Conservation (phyloP, 1,140 invertebrate genomes). For the Neuroterus valhalla region DNA sequence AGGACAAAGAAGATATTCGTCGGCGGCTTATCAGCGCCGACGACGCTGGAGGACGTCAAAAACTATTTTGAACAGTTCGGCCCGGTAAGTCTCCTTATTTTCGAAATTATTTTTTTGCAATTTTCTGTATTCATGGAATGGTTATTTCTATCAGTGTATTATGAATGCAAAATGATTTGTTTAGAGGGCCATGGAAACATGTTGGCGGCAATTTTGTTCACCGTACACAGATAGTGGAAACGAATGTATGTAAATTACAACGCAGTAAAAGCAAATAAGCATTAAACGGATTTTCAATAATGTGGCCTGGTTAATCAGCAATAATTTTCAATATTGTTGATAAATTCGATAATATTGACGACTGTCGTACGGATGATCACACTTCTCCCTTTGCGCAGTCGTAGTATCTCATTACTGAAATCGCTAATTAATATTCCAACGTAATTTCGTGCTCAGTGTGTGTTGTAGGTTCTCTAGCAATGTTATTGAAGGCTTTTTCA, state of each 20-base stretch:
- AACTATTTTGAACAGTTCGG: slow-evolving; percentile 99
- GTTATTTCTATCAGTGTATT: slow-evolving; percentile 7
- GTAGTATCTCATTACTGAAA: slow-evolving; percentile 13
- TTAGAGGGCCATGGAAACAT: background rate
- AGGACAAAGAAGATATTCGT: slow-evolving; percentile 99
- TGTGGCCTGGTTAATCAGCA: background rate
- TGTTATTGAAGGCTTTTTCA: background rate
- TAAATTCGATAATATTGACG: background rate
- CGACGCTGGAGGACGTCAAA: slow-evolving; percentile 99
- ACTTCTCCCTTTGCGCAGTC: background rate
- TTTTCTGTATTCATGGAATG: background rate
- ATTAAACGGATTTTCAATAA: slow-evolving; percentile 5
- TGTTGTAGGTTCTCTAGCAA: background rate
- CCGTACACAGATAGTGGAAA: background rate
- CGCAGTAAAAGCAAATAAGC: background rate
- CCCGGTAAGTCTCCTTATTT: slow-evolving; percentile 86
- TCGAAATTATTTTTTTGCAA: slow-evolving; percentile 9
- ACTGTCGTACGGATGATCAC: background rate
- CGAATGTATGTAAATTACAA: slow-evolving; percentile 4
- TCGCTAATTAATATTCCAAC: slow-evolving; percentile 9
- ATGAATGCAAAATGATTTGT: background rate
- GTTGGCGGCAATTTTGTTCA: background rate
- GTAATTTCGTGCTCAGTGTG: background rate
- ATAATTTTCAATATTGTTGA: background rate
- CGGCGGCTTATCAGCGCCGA: slow-evolving; percentile 98